Percentiles rank a stretch among this genome's conserved stretches.
These are phyloP conservation scores for Epinephelus cyanopodus DNA, from an alignment of 2,113 vertebrate genomes.

Conservation along the genomic window DNA sequence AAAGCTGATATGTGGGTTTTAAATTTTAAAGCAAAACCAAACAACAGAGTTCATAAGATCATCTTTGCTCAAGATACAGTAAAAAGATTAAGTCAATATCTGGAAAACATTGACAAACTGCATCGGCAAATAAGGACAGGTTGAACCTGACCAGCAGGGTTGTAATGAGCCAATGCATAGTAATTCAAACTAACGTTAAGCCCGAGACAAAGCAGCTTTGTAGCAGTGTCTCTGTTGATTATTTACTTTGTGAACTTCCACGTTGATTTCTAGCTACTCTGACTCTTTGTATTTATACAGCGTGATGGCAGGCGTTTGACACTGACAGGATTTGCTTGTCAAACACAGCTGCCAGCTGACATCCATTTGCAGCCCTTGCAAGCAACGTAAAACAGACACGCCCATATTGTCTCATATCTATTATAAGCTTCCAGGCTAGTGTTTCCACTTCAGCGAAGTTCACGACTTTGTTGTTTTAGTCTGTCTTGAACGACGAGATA, in stretches of 20 bases:
- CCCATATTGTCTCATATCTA: not conserved
- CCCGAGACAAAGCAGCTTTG: not conserved
- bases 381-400: conserved; percentile 31
- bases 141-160: not conserved
- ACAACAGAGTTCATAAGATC: not conserved
- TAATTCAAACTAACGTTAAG: accelerated
- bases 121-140: not conserved
- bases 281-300: not conserved
- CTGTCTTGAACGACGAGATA: not conserved
- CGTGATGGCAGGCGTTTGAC: not conserved
- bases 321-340: conserved; percentile 1
- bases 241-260: not conserved
- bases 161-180: not conserved
- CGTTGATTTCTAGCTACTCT: not conserved
- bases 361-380: not conserved
- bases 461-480: not conserved
- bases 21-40: not conserved
- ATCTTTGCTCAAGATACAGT: not conserved
- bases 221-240: not conserved
- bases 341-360: conserved; percentile 32
- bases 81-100: not conserved
- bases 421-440: too few species aligned
- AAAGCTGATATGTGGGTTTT: not conserved
- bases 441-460: not conserved
- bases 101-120: not conserved